Evolutionary conservation across 2,888 invertebrate genomes (phyloP), one percentile per base, ranked within the genome.

Genomic region (Drosophila neonasuta): DNA sequence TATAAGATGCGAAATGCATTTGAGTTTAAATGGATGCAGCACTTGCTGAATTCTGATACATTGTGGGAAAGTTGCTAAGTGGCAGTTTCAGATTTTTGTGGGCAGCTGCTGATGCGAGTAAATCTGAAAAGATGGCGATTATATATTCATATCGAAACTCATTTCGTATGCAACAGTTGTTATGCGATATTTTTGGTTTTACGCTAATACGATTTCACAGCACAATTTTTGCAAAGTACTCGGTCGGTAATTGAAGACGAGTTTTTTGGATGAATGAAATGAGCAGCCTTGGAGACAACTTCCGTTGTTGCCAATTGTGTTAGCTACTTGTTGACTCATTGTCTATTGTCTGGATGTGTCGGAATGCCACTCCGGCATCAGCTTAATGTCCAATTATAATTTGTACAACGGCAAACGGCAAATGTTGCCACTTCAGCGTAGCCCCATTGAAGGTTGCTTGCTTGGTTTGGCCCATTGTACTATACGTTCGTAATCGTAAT

Each of bases 311-410:
- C 64, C 77, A 79, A 79, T 76, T 79, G 79, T 63, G 42, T 52
- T 61, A 70, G 66, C 54, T 34, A 59, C 64, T 64, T 63, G 57
- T 61, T 46, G 61, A 61, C 46, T 61, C 61, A 61, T 61, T 61
- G 20, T 46, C 62, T 54, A 58, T 71, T 69, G 73, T 59, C 42
- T 59, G 24, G 48, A 52, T 62, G 64, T 73, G 60, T 68, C 61
- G 65, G 68, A 45, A 64, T 56, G 54, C 30, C 59, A 51, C 60
- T 74, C 29, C 20, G 56, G 55, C 70, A 51, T 50, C 64, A 52
- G 73, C 79, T 76, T 79, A 66, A 76, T 75, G 80, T 75, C 79
- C 73, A 86, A 80, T 81, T 83, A 83, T 86, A 70, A 73, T 75
- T 86, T 76, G 72, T 69, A 62, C 51, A 63, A 54, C 46, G 49